Evolutionary conservation across 2,888 invertebrate species (phyloP), one percentile per base, ranked within the genome.

Genomic region (Tiphia femorata): DNA sequence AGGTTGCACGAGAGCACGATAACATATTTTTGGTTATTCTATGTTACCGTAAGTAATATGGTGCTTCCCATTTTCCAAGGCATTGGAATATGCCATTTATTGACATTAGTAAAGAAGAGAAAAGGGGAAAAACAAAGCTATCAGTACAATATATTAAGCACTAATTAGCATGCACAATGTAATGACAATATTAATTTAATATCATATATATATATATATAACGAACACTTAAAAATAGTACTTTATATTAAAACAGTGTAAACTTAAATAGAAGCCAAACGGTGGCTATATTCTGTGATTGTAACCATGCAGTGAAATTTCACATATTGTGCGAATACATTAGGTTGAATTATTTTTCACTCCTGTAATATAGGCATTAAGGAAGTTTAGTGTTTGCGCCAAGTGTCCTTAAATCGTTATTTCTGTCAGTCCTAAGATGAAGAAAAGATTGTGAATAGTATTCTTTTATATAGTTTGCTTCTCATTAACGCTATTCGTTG

Each of bases 401-500:
- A 76, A 65, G 71, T 76, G 75, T 67, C 67, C 62, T 77, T 68
- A 63, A 57, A 44, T 30, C 53, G 57, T 58, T 62, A 57, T 72
- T 75, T 76, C 66, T 70, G 69, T 55, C 56, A 64, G 29, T 53
- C 61, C 38, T 49, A 59, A 60, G 43, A 50, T 42, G 52, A 49
- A 61, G 48, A 64, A 53, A 70, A 58, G 60, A 52, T 70, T 79
- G 78, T 77, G 76, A 74, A 77, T 79, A 79, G 71, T 78, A 75
- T 76, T 78, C 67, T 75, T 72, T 73, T 74, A 72, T 72, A 67
- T 62, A 64, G 67, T 64, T 67, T 54, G 70, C 73, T 69, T 75
- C 64, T 67, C 67, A 57, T 60, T 63, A 67, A 69, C 59, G 64
- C 64, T 62, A 56, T 53, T 53, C 65, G 56, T 58, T 59, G 43